A percentile compares a stretch with the other conserved stretches of the same genome.
These are phyloP conservation scores for Pipa parva DNA, from an alignment of 2,113 vertebrate genomes.

Conservation along the genomic window DNA sequence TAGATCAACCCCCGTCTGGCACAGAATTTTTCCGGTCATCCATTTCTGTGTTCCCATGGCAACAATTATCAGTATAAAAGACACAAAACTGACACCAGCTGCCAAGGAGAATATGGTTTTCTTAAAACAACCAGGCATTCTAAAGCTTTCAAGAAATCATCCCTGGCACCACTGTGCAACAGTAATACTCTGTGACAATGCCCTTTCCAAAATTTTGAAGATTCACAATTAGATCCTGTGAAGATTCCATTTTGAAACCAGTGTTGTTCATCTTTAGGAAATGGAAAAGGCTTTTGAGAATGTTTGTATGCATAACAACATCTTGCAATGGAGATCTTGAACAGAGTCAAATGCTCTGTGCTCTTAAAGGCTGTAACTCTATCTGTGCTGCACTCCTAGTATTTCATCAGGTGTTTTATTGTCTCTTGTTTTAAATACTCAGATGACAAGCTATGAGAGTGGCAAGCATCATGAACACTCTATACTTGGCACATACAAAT, in stretches of 20 bases:
- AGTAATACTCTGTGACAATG: not conserved
- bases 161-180: constrained; percentile 48
- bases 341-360: not conserved
- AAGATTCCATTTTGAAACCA: not conserved
- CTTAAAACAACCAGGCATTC: constrained; percentile 88
- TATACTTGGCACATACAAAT: not conserved
- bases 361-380: constrained; percentile 54
- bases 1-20: constrained; percentile 88
- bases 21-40: constrained; percentile 83
- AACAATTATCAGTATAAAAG: constrained; percentile 71
- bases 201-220: not conserved
- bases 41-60: constrained; percentile 82
- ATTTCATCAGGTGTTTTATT: constrained; percentile 60
- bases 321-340: constrained; percentile 28
- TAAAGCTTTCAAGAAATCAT: constrained; percentile 52
- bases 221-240: not conserved
- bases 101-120: constrained; percentile 75
- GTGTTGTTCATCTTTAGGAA: not conserved
- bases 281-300: not conserved
- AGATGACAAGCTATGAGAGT: constrained; percentile 31
- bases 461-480: not conserved
- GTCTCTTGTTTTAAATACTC: constrained; percentile 50
- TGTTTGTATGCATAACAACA: not conserved
- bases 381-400: constrained; percentile 46
- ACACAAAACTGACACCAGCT: constrained; percentile 73